Evolutionary conservation across 2,113 vertebrate genomes (phyloP), one percentile per base, ranked within the genome.

Genomic region (Semicossyphus pulcher): DNA sequence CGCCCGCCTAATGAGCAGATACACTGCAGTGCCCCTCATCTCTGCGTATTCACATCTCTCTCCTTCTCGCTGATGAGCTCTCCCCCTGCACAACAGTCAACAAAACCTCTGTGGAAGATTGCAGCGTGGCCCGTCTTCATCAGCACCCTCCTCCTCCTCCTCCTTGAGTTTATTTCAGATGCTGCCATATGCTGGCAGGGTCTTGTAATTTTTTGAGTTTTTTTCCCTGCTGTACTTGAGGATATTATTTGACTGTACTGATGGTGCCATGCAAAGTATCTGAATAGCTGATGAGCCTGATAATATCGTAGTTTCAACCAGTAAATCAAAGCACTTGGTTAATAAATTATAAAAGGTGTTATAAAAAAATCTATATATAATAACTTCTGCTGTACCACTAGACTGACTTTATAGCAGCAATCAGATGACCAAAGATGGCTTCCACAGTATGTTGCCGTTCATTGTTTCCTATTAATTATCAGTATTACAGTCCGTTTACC

Each of bases 1-100:
- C 93, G 95, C 94, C 94, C 94, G 94, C 93, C 94, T 96, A 97
- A 96, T 87, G 95, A 96, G 97, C 95, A 97, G 96, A 98, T 97
- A 97, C 95, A 84, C 83, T 72, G 86, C 87, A 80, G 85, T 88
- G 86, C 96, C 95, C 94, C 95, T 94, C 93, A 94, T 95, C 94
- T 95, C 96, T 95, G 93, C 95, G 94, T 95, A 97, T 98, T 98
- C 96, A 97, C 96, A 94, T 95, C 88, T 92, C 94, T 93, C 94
- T 93, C 96, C 95, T 95, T 95, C 96, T 95, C 93, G 92, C 95
- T 96, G 96, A 98, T 96, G 96, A 95, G 95, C 97, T 94, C 94
- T 92, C 89, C 92, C 18, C 67, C 72, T 65, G 80, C 89, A 93
- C 94, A 94, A 94, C 92, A 94, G 95, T 94, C 93, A 95, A 94